These are phyloP conservation scores for Sclerodermus sp. DNA, from an alignment of 2,888 invertebrate genomes.

Conservation along the genomic window DNA sequence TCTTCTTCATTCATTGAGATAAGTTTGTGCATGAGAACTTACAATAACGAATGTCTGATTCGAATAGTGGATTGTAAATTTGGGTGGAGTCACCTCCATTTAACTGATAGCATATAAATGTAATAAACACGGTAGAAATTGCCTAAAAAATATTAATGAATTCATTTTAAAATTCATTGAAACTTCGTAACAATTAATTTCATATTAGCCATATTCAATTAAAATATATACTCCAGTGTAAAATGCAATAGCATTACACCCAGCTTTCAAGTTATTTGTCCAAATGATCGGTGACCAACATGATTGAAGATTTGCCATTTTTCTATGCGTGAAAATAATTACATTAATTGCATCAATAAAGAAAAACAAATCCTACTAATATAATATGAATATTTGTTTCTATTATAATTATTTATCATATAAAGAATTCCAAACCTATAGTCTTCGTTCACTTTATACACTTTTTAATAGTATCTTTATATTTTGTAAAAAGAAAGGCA, in stretches of 20 bases:
- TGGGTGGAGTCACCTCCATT: conserved; percentile 87
- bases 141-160: conserved; percentile 58
- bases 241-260: conserved; percentile 76
- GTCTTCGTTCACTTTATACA: no score
- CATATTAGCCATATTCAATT: no score
- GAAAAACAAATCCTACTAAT: no score
- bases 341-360: no score
- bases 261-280: conserved; percentile 76
- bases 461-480: no score
- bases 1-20: no score
- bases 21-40: conserved; percentile 57
- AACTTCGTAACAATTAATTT: background rate
- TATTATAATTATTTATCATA: no score
- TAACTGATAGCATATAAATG: conserved; percentile 75
- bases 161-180: background rate
- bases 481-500: no score
- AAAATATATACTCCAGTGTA: conserved; percentile 67
- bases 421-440: no score
- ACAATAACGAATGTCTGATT: conserved; percentile 79
- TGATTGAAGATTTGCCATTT: conserved; percentile 73
- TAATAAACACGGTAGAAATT: conserved; percentile 73
- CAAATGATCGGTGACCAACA: conserved; percentile 91
- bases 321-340: no score
- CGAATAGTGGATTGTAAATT: conserved; percentile 85
- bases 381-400: no score